Percentiles rank a stretch among this genome's conserved stretches.
phyloP scores from a whole-genome alignment of 2,113 vertebrate species.

The Fulmarus glacialis region DNA sequence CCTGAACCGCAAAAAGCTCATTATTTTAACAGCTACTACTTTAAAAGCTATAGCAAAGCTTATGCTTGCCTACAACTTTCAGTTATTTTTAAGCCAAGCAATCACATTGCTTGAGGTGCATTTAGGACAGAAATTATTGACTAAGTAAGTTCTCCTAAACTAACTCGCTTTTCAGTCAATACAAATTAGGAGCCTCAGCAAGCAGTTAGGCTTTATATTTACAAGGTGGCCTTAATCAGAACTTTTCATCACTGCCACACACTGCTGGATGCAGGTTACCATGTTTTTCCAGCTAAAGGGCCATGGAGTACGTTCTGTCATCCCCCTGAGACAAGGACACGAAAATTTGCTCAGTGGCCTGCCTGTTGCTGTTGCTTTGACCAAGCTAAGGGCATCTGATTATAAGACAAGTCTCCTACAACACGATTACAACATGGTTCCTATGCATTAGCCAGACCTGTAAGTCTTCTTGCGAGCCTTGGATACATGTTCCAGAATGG shows the following conservation, averaged over 20 bases:
- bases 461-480: not conserved
- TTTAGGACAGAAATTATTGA: not conserved
- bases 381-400: not conserved
- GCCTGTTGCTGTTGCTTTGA: not conserved
- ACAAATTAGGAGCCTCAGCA: not conserved
- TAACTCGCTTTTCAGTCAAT: not conserved
- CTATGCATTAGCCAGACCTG: not conserved
- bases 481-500: not conserved
- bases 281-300: not conserved
- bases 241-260: not conserved
- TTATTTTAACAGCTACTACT: not conserved
- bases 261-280: not conserved
- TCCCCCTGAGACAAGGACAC: not conserved
- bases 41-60: not conserved
- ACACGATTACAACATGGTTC: not conserved
- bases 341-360: not conserved
- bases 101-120: not conserved
- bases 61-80: not conserved
- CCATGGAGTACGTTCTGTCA: fast-evolving
- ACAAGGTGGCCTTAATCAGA: not conserved
- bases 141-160: not conserved
- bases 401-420: not conserved
- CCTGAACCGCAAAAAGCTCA: not conserved
- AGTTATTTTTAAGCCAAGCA: not conserved
- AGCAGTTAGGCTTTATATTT: not conserved